phyloP scores from a whole-genome alignment of 1,140 invertebrate genomes.

The Drosophila aff. region DNA sequence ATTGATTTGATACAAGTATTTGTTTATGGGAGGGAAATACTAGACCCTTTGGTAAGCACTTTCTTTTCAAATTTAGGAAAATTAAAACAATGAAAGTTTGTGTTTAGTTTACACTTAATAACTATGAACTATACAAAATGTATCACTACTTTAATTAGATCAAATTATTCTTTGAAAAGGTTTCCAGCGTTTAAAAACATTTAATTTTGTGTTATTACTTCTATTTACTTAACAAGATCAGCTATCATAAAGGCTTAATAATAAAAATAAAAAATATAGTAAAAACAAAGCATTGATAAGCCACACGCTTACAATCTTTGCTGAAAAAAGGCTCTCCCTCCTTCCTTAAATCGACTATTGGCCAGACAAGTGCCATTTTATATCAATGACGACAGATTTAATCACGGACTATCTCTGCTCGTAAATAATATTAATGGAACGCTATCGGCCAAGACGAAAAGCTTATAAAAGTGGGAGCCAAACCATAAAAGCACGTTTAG shows the following conservation, averaged over 20 bases:
- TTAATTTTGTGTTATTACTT: neutral
- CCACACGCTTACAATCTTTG: slow-evolving; percentile 4
- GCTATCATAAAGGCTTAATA: neutral
- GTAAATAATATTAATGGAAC: slow-evolving; percentile 26
- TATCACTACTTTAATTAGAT: no score
- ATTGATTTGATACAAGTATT: neutral
- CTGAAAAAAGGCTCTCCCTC: slow-evolving; percentile 5
- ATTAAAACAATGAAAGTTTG: neutral
- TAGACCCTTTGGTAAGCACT: neutral
- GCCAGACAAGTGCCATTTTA: slow-evolving; percentile 10
- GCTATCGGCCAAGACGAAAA: neutral
- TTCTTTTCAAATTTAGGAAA: neutral
- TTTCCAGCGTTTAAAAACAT: no score
- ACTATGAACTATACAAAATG: no score
- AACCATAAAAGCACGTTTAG: neutral
- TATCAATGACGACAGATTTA: slow-evolving; percentile 22
- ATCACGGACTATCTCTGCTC: slow-evolving; percentile 7
- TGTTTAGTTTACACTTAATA: neutral
- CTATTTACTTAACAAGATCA: neutral
- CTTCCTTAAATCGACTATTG: slow-evolving; percentile 41
- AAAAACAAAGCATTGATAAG: neutral
- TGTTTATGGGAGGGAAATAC: neutral
- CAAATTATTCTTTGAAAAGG: neutral
- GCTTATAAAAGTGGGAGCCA: slow-evolving; percentile 26
- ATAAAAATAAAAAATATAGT: no score